Conservation (phyloP, 2,888 invertebrate species). For the Stratiomys singularior region DNA sequence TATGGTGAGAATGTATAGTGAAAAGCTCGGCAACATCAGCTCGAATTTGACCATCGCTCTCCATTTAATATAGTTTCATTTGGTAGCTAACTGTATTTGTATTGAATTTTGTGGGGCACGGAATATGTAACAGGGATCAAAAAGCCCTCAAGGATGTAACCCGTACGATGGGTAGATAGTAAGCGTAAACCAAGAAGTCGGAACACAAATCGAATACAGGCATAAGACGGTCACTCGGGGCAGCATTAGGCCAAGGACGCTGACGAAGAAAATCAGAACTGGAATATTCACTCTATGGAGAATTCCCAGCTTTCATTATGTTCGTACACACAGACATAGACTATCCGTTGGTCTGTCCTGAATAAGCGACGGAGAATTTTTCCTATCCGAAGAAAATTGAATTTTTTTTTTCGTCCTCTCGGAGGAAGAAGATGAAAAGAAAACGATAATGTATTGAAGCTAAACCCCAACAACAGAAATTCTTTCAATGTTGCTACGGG, state of each 20-base stretch:
- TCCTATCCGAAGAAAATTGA: slow-evolving; percentile 11
- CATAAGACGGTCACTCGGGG: background rate
- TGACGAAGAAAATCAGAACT: slow-evolving; percentile 14
- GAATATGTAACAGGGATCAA: slow-evolving; percentile 6
- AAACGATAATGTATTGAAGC: background rate
- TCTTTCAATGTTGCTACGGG: background rate
- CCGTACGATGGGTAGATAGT: background rate
- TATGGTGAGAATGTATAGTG: too few relatives aligned
- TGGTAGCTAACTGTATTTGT: background rate
- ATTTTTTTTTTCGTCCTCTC: background rate
- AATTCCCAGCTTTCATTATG: slow-evolving; percentile 3
- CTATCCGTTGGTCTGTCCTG: background rate
- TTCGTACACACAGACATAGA: background rate
- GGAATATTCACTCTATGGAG: slow-evolving; percentile 14
- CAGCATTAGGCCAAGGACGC: slow-evolving; percentile 30
- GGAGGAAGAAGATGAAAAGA: background rate
- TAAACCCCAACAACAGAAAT: background rate
- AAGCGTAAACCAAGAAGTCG: background rate
- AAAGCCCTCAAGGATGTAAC: background rate
- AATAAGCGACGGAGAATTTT: background rate
- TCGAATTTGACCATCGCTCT: too few relatives aligned
- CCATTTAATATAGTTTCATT: too few relatives aligned
- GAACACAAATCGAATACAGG: background rate
- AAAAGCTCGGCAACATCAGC: too few relatives aligned
- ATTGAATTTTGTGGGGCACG: background rate